phyloP scores from a whole-genome alignment of 2,888 invertebrate genomes.

The Drosophila peninsularis region DNA sequence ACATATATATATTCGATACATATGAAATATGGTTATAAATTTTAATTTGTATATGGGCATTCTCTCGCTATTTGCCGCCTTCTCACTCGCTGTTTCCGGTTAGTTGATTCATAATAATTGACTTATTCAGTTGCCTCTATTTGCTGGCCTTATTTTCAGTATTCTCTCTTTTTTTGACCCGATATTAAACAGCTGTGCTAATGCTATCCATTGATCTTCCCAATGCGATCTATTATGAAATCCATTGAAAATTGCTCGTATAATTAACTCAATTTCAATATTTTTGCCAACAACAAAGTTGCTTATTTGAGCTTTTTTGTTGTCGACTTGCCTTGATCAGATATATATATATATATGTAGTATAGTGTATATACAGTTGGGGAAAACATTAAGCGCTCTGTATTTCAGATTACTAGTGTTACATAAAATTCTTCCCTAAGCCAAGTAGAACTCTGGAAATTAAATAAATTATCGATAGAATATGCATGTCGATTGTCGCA shows the following conservation, averaged over 20 bases:
- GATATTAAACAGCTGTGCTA: constrained; percentile 50
- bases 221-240: constrained; percentile 24
- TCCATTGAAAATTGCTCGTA: constrained; percentile 20
- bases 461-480: too few species aligned
- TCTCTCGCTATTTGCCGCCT: background rate
- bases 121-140: constrained; percentile 33
- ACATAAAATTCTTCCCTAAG: too few species aligned
- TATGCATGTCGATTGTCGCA: too few species aligned
- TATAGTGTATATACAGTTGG: background rate
- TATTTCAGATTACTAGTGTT: background rate
- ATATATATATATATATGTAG: background rate
- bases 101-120: constrained; percentile 40
- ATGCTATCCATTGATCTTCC: constrained; percentile 41
- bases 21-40: background rate
- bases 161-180: constrained; percentile 1
- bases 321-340: constrained; percentile 15
- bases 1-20: background rate
- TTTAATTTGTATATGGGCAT: constrained; percentile 1
- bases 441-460: too few species aligned
- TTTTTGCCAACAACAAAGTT: constrained; percentile 11
- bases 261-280: constrained; percentile 29
- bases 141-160: constrained; percentile 14
- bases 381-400: background rate
- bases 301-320: constrained; percentile 7
- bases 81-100: constrained; percentile 31